phyloP scores from a whole-genome alignment of 1,140 invertebrate species.

The Euwallacea similis region DNA sequence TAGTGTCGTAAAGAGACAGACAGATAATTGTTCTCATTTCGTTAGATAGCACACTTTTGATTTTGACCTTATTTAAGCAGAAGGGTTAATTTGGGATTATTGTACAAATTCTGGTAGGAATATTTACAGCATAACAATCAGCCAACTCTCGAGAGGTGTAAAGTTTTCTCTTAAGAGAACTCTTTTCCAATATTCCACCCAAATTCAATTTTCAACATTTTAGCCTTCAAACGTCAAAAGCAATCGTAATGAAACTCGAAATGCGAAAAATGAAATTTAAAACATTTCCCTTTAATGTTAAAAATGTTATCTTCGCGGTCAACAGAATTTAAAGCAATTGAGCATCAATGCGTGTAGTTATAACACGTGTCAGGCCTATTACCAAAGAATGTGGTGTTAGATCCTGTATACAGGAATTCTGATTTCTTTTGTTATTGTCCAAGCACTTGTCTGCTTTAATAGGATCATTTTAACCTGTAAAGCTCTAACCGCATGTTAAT shows the following conservation, averaged over 20 bases:
- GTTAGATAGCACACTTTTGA: background rate
- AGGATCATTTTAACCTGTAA: background rate
- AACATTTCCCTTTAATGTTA: background rate
- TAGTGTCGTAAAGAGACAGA: background rate
- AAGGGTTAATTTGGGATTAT: background rate
- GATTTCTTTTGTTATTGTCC: background rate
- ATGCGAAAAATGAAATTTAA: background rate
- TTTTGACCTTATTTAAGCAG: background rate
- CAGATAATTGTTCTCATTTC: background rate
- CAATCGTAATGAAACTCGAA: conserved; percentile 1
- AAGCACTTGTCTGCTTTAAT: background rate
- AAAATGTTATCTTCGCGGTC: background rate
- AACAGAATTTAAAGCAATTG: background rate
- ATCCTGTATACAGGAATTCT: background rate
- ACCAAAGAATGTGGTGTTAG: background rate
- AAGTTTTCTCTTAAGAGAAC: too few relatives aligned
- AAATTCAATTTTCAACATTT: background rate
- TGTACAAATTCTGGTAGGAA: background rate
- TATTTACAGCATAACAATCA: too few relatives aligned
- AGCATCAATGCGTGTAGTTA: background rate
- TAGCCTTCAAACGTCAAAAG: background rate
- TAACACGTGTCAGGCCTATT: background rate
- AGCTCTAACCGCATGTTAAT: background rate
- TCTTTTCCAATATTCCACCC: too few relatives aligned
- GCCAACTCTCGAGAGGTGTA: too few relatives aligned